Evolutionary conservation across 2,113 vertebrate genomes (phyloP).

Genomic region (Aix galericulata): DNA sequence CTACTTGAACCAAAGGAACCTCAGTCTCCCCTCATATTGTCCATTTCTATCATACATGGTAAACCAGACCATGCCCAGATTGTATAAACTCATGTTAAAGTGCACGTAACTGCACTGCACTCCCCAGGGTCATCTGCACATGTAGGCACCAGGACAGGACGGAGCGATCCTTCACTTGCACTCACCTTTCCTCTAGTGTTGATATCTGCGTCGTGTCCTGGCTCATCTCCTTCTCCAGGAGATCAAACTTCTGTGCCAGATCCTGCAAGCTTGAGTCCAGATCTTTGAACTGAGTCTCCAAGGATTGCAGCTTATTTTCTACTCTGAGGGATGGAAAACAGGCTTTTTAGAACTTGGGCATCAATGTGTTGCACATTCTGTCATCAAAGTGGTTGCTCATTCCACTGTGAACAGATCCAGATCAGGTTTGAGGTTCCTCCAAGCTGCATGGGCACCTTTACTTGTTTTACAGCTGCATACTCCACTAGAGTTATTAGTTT

Average conservation of each 20-base stretch:
- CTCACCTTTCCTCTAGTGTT: slow-evolving; percentile 67
- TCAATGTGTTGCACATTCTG: background rate
- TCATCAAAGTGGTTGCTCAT: fast-evolving
- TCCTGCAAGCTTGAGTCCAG: slow-evolving; percentile 66
- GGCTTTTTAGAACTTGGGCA: background rate
- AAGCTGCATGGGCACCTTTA: too few species aligned
- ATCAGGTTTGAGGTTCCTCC: background rate
- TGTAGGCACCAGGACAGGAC: background rate
- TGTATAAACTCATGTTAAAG: fast-evolving
- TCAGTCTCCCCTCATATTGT: background rate
- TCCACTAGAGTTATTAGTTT: fast-evolving
- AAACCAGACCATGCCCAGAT: fast-evolving
- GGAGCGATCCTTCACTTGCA: background rate
- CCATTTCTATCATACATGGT: background rate
- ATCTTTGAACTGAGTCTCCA: slow-evolving; percentile 70
- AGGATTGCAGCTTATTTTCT: slow-evolving; percentile 65
- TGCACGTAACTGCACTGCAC: too few species aligned
- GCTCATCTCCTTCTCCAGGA: slow-evolving; percentile 44
- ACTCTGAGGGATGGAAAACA: slow-evolving; percentile 58
- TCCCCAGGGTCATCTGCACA: fast-evolving
- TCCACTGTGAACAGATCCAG: background rate
- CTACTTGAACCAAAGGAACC: background rate
- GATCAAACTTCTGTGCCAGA: slow-evolving; percentile 65
- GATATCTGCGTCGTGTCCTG: slow-evolving; percentile 44
- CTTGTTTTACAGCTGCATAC: background rate